Base-by-base conservation (phyloP, 37 sponge, comb jelly and placozoan species). In the Chondrosia reniformis region DNA sequence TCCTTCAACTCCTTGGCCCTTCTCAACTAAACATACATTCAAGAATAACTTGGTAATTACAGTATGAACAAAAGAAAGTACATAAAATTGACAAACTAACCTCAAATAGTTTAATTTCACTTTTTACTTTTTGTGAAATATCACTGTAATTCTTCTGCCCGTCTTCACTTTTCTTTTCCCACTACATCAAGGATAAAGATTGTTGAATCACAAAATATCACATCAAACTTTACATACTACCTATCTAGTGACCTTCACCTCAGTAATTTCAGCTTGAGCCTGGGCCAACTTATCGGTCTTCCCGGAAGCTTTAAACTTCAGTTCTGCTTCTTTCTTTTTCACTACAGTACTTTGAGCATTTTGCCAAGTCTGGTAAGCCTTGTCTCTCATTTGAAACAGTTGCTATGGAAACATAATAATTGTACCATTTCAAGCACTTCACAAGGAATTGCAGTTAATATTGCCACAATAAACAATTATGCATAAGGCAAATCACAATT, bases 271-370 rank as follows among this genome's bases (percentile, higher is more conserved):
- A 36, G 77, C 77, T 44, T 93, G 85, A 8, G 79, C 67, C 33
- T 69, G 82, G 1, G 87, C 83, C n/a, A 97, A 46, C 63, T 95
- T 92, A 24, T 98, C 99, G 31, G 84, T 59, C 54, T 95, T 98
- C 7, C 95, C 96, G 0, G 67, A 66, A 4, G 92, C 82, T 36
- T 89, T 80, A 19, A 89, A 72, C 78, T 98, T 98, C 36, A 32
- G 66, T 45, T 98, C 96, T 0, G 77, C 54, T 36, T 98, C 99
- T 71, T 89, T 87, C 88, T 95, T 95, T 79, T 91, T 98, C 38
- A 78, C 64, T 30, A 98, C 85, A 9, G 87, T 90, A 31, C 63
- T 80, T 84, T 98, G 96, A 3, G 94, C 81, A 33, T 41, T 66
- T 38, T 83, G 80, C 94, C 93, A 95, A 22, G 65, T 58, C 61